These are phyloP conservation scores for Barbus barbus DNA, from an alignment of 2,113 vertebrate genomes.

Conservation along the genomic window DNA sequence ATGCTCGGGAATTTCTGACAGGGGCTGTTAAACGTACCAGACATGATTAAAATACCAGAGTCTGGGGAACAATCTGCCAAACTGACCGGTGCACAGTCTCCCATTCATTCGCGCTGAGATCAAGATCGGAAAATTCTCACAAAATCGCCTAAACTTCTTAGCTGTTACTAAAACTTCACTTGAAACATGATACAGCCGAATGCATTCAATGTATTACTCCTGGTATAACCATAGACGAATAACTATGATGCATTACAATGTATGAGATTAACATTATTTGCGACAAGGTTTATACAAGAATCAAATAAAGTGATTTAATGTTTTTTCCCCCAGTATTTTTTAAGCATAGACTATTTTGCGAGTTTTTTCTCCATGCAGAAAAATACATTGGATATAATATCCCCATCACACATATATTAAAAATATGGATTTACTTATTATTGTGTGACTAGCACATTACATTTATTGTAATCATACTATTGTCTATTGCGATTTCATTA, in stretches of 20 bases:
- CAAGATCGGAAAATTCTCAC: not conserved
- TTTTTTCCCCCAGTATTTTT: not conserved
- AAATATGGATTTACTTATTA: not conserved
- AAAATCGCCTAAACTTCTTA: not conserved
- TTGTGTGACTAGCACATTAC: not conserved
- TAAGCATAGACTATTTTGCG: not conserved
- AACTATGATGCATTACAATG: not conserved
- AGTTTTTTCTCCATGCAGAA: too few relatives aligned
- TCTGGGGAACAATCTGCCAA: not conserved
- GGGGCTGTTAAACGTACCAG: not conserved
- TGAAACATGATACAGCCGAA: not conserved
- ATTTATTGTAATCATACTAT: not conserved
- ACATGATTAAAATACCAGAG: slow-evolving; percentile 8
- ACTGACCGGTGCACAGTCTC: not conserved
- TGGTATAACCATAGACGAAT: not conserved
- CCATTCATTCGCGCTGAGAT: not conserved
- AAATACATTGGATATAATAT: too few relatives aligned
- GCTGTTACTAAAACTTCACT: not conserved
- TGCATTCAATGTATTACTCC: not conserved
- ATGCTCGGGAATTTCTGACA: not conserved
- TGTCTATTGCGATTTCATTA: not conserved
- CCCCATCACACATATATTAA: not conserved
- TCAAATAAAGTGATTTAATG: not conserved
- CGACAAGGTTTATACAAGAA: not conserved
- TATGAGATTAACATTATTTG: not conserved